A percentile compares a stretch with the other conserved stretches of the same genome.
These are phyloP conservation scores for Clunio marinus DNA, from an alignment of 2,888 invertebrate species.

Conservation along the genomic window DNA sequence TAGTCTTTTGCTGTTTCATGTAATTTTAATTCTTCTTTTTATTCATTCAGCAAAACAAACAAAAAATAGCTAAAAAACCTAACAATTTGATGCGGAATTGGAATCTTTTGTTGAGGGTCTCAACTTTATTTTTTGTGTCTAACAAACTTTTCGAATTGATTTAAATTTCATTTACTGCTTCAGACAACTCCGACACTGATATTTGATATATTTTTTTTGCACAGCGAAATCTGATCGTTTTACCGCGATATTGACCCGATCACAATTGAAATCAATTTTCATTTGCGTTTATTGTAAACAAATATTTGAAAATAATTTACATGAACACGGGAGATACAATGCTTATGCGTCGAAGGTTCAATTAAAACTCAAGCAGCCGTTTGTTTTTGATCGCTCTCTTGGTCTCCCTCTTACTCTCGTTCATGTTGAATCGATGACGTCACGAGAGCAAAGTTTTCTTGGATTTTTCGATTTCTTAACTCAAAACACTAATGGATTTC, in stretches of 20 bases:
- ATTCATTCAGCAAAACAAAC: not conserved
- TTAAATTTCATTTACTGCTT: not conserved
- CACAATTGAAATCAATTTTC: not conserved
- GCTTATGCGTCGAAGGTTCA: conserved; percentile 30
- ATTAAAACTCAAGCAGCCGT: conserved; percentile 26
- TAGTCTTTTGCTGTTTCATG: not conserved
- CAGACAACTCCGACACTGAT: no score
- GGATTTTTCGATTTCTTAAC: no score
- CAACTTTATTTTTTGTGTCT: no score
- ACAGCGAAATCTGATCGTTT: not conserved
- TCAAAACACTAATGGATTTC: no score
- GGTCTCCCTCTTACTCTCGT: not conserved
- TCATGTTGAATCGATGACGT: not conserved
- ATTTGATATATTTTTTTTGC: not conserved
- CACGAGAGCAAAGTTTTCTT: not conserved
- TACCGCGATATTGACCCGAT: not conserved
- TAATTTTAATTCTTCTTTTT: not conserved
- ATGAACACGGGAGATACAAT: not conserved
- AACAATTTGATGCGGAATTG: no score
- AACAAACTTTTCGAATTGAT: not conserved
- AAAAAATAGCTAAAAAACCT: not conserved
- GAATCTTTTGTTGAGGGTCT: no score
- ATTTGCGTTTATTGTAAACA: not conserved
- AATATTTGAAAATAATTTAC: not conserved
- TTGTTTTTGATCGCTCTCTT: conserved; percentile 19